Base-by-base conservation (phyloP, 2,888 invertebrate genomes). In the Xanthia togata region DNA sequence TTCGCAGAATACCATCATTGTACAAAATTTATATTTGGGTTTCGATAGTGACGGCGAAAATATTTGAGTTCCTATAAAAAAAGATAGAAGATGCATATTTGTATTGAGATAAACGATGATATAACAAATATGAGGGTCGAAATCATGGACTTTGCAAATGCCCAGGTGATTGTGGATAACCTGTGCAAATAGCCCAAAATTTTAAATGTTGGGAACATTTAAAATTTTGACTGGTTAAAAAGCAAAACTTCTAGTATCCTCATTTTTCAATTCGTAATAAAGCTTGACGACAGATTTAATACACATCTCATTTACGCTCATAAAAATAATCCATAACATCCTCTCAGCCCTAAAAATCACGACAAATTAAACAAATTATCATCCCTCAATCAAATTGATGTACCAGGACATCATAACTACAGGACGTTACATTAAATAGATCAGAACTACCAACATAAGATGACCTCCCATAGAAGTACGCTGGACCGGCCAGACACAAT, bases 401-500 rank as follows among this genome's bases (percentile, higher is more conserved):
- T 89, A 89, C 89, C 90, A 90, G 87, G 88, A 81, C 84, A 80
- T 70, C 85, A 90, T 83, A 87, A 89, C 78, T 85, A 76, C 85
- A 91, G 92, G 92, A 93, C 91, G 91, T 92, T 84, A 89, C 87
- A 89, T 92, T 92, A 90, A 93, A 93, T 93, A 91, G 89, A 87
- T 90, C 90, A 89, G 87, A 88, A 90, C 86, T 75, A 84, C 92
- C 90, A 90, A 68, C 70, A 17, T 86, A 89, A 86, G 62, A 53
- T 76, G 91, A 88, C 72, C 92, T 84, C 73, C 82, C 70, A 75
- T 76, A 71, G 73, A 31, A 78, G 76, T 73, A 75, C 70, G 57
- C 65, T 64, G 55, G 23, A 71, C 81, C 79, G 20, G 83, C 87
- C 87, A 87, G 87, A 83, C 79, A 73, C 68, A 79, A 86, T 77